Base-by-base conservation (phyloP, 2,113 vertebrate species). In the Triplophysa dalaica region DNA sequence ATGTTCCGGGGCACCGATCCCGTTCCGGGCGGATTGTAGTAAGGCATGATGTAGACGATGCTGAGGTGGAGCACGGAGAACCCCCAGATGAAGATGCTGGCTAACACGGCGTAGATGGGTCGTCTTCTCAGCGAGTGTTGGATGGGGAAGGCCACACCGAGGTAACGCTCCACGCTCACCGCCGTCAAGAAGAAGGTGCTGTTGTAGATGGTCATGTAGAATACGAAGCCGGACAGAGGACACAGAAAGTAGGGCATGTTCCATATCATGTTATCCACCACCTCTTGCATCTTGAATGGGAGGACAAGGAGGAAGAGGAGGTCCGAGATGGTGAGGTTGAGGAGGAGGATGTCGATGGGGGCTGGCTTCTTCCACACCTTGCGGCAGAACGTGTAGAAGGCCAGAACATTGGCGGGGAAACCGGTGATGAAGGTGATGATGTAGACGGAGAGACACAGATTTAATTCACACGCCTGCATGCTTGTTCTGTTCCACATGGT, bases 171-270 rank as follows among this genome's bases (percentile, higher is more conserved):
- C 0, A 97, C 87, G n/a, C 96, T 95, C 61, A 97, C 90, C 0
- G 93, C 95, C 0, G 93, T 95, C 81, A 97, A 89, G 75, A 95
- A 94, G 84, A 94, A 93, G 8, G 91, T 93, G 90, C 95, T 97
- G 87, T 93, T 93, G 86, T 97, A 97, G 88, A 96, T 95, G 87
- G 94, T 95, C 89, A 95, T 93, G 89, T 93, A 97, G 89, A 96
- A 97, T 84, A 93, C 72, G 43, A 95, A 96, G 22, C 91, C 90
- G 0, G 91, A 94, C 14, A 96, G 58, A 0, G 95, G 94, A 19
- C 96, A 98, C 8, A 95, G 85, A 0, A 26, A 0, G 5, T 86
- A 70, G 0, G 94, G 91, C 70, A 96, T 84, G 0, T 88, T 48
- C 96, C 96, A 98, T 0, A 0, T 0, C 89, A 92, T 92, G 61